Evolutionary conservation across 2,888 invertebrate genomes (phyloP), one percentile per base, ranked within the genome.

Genomic region (Mythimna lalbum): DNA sequence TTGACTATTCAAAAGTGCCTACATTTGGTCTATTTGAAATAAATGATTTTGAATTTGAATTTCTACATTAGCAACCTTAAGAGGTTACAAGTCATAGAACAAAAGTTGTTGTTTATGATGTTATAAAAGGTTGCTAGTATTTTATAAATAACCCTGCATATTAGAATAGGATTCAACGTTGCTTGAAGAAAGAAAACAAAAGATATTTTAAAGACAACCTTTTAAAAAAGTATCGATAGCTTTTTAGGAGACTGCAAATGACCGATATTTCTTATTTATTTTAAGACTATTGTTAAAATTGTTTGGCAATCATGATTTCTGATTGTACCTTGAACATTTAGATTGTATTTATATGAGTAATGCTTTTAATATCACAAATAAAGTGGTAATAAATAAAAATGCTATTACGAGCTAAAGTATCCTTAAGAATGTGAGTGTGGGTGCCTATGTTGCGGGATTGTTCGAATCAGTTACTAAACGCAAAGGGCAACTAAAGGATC

Each of bases 401-500:
- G 57, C 69, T 23, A 57, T 68, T 31, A 31, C n/a, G 39, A 69
- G 19, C 17, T 19, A 49, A 27, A 43, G 47, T 74, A 70, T 62
- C 62, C 52, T 53, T 59, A 52, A 27, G 52, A 56, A 70, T 59
- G 62, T 53, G 59, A 59, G 50, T 39, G 78, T 62, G 57, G 53
- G 57, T 53, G 31, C 21, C 4, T 39, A 14, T 39, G 12, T 4
- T 39, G 39, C 39, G 14, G 39, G 14, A 14, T 14, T 39, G 39
- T 39, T 39, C 14, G 14, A 39, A 39, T 3, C 0, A 39, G 14
- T 39, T 4, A 39, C 39, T 12, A 39, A 14, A 39, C 12, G 14
- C 14, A 39, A 39, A 39, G 14, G 39, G 10, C 36, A 36, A 7
- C 33, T 33, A 1, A 33, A 39, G 4, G 12, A 10, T 39, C 36